Evolutionary conservation across 2,888 invertebrate species (phyloP), one percentile per base, ranked within the genome.

Genomic region (Julus scanicus): DNA sequence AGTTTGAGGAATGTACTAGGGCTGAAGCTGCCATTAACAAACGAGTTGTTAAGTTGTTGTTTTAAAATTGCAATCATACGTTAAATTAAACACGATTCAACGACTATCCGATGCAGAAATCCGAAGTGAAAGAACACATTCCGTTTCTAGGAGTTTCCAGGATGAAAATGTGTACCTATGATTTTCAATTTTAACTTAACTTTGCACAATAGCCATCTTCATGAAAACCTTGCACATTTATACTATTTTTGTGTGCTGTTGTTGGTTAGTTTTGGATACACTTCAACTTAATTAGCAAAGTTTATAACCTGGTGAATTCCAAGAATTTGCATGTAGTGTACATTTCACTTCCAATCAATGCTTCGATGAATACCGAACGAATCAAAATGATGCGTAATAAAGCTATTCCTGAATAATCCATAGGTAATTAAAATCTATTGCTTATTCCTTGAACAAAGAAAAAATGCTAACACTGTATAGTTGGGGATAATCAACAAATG

Each of bases 11-110:
- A 80, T 80, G 80, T 80, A 80, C 80, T 80, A 29, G 80, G 80
- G 80, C 80, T 80, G 80, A 80, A 80, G 80, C 80, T 80, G 80
- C 80, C 80, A 80, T 80, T 80, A 80, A 80, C 80, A 80, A 80
- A 80, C 37, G 71, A 71, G 71, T 71, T 71, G 37, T 80, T 80
- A 80, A 80, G 80, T 37, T 80, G 44, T 44, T 44, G 8, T 53
- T 53, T 29, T 80, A 37, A 80, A 80, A 80, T 13, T 15, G 80
- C 37, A 80, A 39, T 37, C 80, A 80, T 39, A 80, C 80, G 13
- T 37, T 2, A 80, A 80, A 80, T 80, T 80, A 80, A 80, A 80
- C 37, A 80, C 80, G 80, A 39, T 80, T 37, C 80, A 80, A 39
- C 37, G 80, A 80, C 80, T 80, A 80, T 8, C 80, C 8, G 80